Base-by-base conservation (phyloP, 2,113 vertebrate species). In the Ceyx margarethae region DNA sequence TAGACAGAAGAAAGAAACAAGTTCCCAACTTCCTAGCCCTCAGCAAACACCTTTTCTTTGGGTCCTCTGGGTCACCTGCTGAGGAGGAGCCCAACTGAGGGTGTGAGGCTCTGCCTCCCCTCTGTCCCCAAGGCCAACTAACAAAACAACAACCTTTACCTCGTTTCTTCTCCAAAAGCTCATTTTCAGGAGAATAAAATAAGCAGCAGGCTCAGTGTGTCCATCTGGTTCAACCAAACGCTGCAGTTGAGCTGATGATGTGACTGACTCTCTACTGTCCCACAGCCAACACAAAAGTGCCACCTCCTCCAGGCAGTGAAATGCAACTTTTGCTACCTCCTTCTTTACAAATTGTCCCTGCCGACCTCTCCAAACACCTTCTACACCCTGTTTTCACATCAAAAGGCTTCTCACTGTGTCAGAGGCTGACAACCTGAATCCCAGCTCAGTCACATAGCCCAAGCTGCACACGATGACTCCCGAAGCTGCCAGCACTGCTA, bases 1-100 rank as follows among this genome's bases (percentile, higher is more conserved):
- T 89, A 16, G 79, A 68, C 7, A 85, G 87, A 65, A 65, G 46
- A 15, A n/a, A 54, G 43, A 77, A 75, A 7, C 13, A 1, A 57
- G 68, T 2, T 33, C 51, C 64, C 15, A 2, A 2, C 69, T 48
- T 60, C 85, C 35, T 69, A 60, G 54, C 23, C 2, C 5, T 8
- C 85, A 61, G 23, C 45, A 45, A 42, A 87, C 40, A 28, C 64
- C 37, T 42, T 56, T 60, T 14, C 67, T 48, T n/a, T 26, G 45
- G 7, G 3, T 40, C 37, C 18, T 31, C 0, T 4, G 6, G 23
- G 48, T 57, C 18, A 4, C 18, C 48, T 48, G 37, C 23, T 46
- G 25, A 0, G 2, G 31, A 28, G 23, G 20, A 72, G 45, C 14
- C 9, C 9, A 10, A 6, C 1, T 0, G 14, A 73, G 75, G 37